These are phyloP conservation scores for Bombus sylvicola DNA, from an alignment of 1,140 invertebrate genomes.

Conservation along the genomic window DNA sequence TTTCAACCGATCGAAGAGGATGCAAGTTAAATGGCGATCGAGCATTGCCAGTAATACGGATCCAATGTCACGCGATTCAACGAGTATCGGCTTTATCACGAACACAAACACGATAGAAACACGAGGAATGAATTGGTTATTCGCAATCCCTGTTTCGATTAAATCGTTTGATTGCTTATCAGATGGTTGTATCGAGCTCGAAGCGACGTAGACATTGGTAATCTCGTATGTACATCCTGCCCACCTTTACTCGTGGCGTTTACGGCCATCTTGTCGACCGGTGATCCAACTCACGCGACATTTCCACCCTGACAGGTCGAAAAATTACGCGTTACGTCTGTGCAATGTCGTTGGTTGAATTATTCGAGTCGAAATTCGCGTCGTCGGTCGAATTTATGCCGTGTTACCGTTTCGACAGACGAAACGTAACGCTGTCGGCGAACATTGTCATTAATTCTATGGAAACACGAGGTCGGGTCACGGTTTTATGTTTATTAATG, in stretches of 20 bases:
- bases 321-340: background rate
- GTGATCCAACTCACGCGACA: background rate
- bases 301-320: slow-evolving; percentile 11
- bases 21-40: background rate
- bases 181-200: background rate
- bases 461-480: slow-evolving; percentile 31
- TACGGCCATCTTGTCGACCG: background rate
- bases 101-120: slow-evolving; percentile 3
- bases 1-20: no score
- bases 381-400: background rate
- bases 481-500: slow-evolving; percentile 61
- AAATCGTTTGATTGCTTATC: slow-evolving; percentile 14
- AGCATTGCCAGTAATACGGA: no score
- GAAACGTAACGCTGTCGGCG: background rate
- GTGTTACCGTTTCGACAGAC: slow-evolving; percentile 9
- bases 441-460: slow-evolving; percentile 24
- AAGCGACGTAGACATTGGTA: background rate
- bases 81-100: slow-evolving; percentile 3
- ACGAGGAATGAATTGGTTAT: slow-evolving; percentile 34
- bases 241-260: background rate
- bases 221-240: background rate
- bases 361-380: background rate
- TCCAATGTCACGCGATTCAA: slow-evolving; percentile 8
- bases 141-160: slow-evolving; percentile 8
- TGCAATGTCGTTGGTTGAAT: no score